Base-by-base conservation (phyloP, 2,113 vertebrate genomes). In the Acanthisitta chloris region DNA sequence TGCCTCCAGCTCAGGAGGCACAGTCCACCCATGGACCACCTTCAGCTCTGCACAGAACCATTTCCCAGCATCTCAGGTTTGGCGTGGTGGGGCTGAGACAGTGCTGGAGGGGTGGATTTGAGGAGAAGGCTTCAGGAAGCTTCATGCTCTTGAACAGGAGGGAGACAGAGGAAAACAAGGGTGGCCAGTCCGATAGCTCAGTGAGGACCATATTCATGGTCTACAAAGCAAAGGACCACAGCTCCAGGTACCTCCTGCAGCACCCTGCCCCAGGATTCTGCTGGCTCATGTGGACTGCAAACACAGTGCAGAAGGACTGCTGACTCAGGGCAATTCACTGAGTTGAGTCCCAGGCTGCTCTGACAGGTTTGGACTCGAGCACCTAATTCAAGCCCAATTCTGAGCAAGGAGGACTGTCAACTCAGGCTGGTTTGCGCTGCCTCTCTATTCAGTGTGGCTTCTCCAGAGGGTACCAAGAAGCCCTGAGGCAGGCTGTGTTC, bases 211-310 rank as follows among this genome's bases (percentile, higher is more conserved):
- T 29, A 26, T 38, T 23, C 42, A 61, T 2, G 2, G 38, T 73
- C 28, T 64, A 15, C 21, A 42, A 14, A 79, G 65, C 17, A 19
- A 20, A 77, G 21, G 9, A 17, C 25, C 58, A 38, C 72, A 40
- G 12, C 54, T 8, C 3, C 45, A 18, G 0, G 1, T 45, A 45
- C 3, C 49, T 65, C 45, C 43, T 0, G 1, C 8, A 64, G 61
- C 42, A 20, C 7, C 23, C 40, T 0, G 1, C 29, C n/a, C 31
- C 70, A 59, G 57, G 18, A 4, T 23, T 6, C 34, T 3, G 54
- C 20, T 18, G 16, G 80, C 70, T 77, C 90, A 23, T 1, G 2
- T 73, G 54, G 80, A 21, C 54, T 6, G 17, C n/a, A n/a, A n/a
- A n/a, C n/a, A 0, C 14, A 25, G 59, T 2, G 0, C 0, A 0